Base-by-base conservation (phyloP, 2,888 invertebrate genomes). In the Caradrina kadenii region DNA sequence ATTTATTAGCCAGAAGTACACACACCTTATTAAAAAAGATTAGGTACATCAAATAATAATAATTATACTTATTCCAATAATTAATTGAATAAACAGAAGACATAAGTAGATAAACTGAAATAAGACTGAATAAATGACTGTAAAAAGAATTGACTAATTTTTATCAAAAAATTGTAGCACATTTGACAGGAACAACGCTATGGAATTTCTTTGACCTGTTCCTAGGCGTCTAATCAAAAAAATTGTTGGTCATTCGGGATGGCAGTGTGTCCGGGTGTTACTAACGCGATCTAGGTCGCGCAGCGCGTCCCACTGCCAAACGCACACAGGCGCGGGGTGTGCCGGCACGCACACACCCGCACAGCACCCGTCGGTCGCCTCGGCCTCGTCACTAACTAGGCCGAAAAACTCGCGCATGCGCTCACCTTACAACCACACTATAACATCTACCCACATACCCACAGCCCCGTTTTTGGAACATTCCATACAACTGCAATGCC, bases 361-460 rank as follows among this genome's bases (percentile, higher is more conserved):
- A 73, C 13, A 87, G 82, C 84, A 5, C 85, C 80, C 68, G 55
- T 39, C 52, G 35, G 56, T 81, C 21, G 85, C 55, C 61, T 81
- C 62, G 86, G 78, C 89, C 89, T 83, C 90, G 86, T 87, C 86
- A 85, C 84, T 85, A 93, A 90, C 88, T 93, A 92, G 93, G 93
- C 90, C 93, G 86, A 90, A 92, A 90, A 91, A 90, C 87, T 89
- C 89, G 89, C 93, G 92, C 93, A 90, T 91, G 92, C 91, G 89
- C 66, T 65, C 59, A 60, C 83, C 66, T 65, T 56, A 60, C 83
- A 80, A 78, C 45, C 58, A 69, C 70, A 68, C 52, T 63, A 66
- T 22, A 35, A 3, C 26, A n/a, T 2, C 13, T 73, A 67, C 56
- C 45, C 48, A 63, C 22, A 48, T 15, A 60, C n/a, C 39, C 13